Conservation (phyloP, 2,888 invertebrate genomes). For the Fabriciana adippe region DNA sequence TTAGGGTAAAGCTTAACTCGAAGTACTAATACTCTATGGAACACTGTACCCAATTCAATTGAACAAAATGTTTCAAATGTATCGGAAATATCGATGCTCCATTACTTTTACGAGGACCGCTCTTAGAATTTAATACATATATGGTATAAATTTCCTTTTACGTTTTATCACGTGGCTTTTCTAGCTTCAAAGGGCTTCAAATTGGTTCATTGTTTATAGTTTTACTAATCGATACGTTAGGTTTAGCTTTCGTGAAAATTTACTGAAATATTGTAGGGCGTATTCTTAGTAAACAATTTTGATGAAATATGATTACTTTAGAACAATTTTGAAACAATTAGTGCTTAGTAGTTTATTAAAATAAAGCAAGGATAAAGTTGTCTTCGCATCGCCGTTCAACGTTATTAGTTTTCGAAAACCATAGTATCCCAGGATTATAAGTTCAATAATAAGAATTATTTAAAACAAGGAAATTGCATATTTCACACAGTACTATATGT, state of each 20-base stretch:
- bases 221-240: background rate
- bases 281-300: background rate
- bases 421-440: no score
- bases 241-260: no score
- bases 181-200: background rate
- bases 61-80: slow-evolving; percentile 27
- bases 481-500: no score
- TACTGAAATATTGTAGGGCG: background rate
- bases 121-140: slow-evolving; percentile 17
- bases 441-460: no score
- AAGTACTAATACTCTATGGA: slow-evolving; percentile 4
- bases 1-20: slow-evolving; percentile 6
- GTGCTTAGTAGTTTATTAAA: no score
- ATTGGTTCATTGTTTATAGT: background rate
- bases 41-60: slow-evolving; percentile 34
- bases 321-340: no score
- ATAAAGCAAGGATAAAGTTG: no score
- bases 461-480: no score
- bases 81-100: slow-evolving; percentile 32
- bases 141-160: slow-evolving; percentile 29
- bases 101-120: slow-evolving; percentile 30
- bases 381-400: no score
- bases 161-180: slow-evolving; percentile 8
- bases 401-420: no score
- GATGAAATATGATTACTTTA: no score